A percentile compares a stretch with the other conserved stretches of the same genome.
These are phyloP conservation scores for Mamestra brassicae DNA, from an alignment of 2,888 invertebrate species.

Conservation along the genomic window DNA sequence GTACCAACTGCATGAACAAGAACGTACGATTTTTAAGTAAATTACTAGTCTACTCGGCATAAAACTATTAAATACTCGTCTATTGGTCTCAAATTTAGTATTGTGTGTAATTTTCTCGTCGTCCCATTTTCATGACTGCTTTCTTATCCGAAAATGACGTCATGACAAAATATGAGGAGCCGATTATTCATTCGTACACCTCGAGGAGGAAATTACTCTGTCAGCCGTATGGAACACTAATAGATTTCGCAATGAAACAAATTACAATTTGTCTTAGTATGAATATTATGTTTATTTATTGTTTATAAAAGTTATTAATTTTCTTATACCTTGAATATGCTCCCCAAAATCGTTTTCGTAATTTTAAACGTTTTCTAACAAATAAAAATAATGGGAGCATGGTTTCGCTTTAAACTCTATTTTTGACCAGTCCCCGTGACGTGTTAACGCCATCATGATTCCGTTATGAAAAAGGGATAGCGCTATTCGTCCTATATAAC, in stretches of 20 bases:
- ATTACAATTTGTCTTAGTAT: slow-evolving; percentile 4
- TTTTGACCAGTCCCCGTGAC: no score
- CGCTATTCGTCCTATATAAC: no score
- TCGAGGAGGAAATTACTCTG: slow-evolving; percentile 27
- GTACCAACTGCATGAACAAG: not conserved
- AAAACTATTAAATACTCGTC: not conserved
- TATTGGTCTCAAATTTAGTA: not conserved
- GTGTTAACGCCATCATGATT: no score
- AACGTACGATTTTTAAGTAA: not conserved
- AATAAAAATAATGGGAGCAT: not conserved
- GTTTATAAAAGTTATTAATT: not conserved
- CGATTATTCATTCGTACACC: slow-evolving; percentile 46
- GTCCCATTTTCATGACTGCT: slow-evolving; percentile 2
- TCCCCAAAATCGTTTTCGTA: no score
- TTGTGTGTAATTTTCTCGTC: not conserved
- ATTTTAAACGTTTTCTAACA: no score
- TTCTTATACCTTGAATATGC: not conserved
- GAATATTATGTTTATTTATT: no score
- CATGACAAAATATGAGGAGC: slow-evolving; percentile 6
- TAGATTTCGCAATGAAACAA: slow-evolving; percentile 13
- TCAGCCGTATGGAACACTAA: slow-evolving; percentile 12
- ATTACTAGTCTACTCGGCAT: not conserved
- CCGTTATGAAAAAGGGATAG: no score
- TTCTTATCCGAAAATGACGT: slow-evolving; percentile 3
- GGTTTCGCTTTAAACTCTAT: no score